Conservation (phyloP, 2,888 invertebrate genomes). For the Pomacea canaliculata region DNA sequence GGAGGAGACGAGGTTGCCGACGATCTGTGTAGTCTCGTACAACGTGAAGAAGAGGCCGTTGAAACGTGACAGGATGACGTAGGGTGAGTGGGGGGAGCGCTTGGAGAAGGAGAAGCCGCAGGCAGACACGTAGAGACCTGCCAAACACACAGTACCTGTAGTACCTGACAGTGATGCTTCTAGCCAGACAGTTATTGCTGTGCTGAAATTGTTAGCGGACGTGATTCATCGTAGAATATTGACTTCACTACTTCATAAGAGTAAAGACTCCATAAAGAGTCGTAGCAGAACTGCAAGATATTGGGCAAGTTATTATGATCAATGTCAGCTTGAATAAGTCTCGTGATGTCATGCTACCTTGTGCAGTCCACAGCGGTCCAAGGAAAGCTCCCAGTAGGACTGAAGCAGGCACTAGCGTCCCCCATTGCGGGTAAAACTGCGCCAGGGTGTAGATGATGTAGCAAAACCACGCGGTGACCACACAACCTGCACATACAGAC, state of each 20-base stretch:
- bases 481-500: constrained; percentile 29
- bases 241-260: too few relatives aligned
- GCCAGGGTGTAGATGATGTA: constrained; percentile 57
- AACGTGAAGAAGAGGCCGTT: constrained; percentile 63
- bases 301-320: too few relatives aligned
- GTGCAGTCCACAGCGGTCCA: constrained; percentile 61
- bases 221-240: too few relatives aligned
- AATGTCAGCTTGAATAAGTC: too few relatives aligned
- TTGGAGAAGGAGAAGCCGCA: constrained; percentile 55
- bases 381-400: constrained; percentile 57
- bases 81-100: constrained; percentile 40
- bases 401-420: constrained; percentile 57
- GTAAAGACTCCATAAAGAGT: too few relatives aligned
- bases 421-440: constrained; percentile 59
- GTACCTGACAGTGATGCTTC: too few relatives aligned
- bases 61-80: constrained; percentile 53
- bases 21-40: constrained; percentile 60
- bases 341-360: not conserved
- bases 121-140: constrained; percentile 58
- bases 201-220: too few relatives aligned
- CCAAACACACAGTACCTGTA: not conserved
- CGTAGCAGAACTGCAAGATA: too few relatives aligned
- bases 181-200: too few relatives aligned
- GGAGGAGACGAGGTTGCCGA: constrained; percentile 63
- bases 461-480: constrained; percentile 51